Base-by-base conservation (phyloP, 2,113 vertebrate genomes). In the Corapipo altera region DNA sequence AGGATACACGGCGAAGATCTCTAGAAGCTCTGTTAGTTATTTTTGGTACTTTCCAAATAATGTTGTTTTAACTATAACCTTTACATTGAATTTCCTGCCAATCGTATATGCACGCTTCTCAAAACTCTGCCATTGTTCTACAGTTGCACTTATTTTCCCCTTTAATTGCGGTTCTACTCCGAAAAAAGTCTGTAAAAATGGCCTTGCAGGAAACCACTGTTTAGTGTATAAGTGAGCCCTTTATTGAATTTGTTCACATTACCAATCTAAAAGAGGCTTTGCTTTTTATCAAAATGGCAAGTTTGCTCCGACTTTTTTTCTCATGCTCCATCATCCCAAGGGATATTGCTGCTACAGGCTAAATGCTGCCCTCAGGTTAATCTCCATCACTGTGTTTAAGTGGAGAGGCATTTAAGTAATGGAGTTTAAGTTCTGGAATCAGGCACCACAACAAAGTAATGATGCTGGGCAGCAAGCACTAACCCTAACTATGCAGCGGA, bases 11-110 rank as follows among this genome's bases (percentile, higher is more conserved):
- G 28, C n/a, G 83, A 84, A 85, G 79, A 79, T 87, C n/a, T 93
- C 61, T 91, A 84, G 54, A 92, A 8, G 3, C 46, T 78, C 80
- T 88, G 58, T 8, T 73, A 70, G 73, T 66, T 93, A 89, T 44
- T 95, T 94, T 44, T 96, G 95, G 96, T 97, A 95, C 96, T 96
- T 97, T 96, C 96, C 96, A 92, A 96, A 94, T 69, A 96, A 93
- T 93, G 80, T 87, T 94, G 37, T 96, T 93, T 93, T 32, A 93
- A 73, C 62, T 96, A 49, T 95, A 97, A 97, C 96, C 96, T 97
- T 97, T 96, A 83, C 83, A 85, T 79, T 91, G 83, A 96, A 66
- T 96, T 97, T 97, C 96, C 96, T 97, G 96, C 92, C 83, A 15
- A 70, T 78, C 2, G 1, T 64, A 46, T 58, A 73, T 0, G 20